Evolutionary conservation across 2,888 invertebrate genomes (phyloP).

Genomic region (Bombylius major): DNA sequence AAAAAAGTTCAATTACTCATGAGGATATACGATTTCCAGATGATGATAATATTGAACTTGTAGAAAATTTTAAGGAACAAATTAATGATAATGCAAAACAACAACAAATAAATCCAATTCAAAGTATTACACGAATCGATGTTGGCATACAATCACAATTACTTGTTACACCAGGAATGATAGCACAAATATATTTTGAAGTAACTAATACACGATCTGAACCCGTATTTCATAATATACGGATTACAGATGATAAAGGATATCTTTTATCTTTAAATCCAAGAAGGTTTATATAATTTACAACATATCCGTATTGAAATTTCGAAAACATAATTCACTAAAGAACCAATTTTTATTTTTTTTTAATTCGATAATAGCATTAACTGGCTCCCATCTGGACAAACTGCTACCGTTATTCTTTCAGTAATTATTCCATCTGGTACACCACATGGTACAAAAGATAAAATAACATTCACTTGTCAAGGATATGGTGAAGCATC

Average conservation of each 20-base stretch:
- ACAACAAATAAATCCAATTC: not conserved
- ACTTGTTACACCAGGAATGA: slow-evolving; percentile 30
- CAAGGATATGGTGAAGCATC: slow-evolving; percentile 32
- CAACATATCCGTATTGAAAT: too few relatives aligned
- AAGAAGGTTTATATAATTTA: slow-evolving; percentile 37
- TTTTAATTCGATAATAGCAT: not conserved
- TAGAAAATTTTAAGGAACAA: not conserved
- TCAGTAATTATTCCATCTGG: slow-evolving; percentile 37
- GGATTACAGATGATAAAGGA: slow-evolving; percentile 45
- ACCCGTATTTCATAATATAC: slow-evolving; percentile 43
- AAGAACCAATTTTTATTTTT: not conserved
- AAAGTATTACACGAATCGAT: slow-evolving; percentile 33
- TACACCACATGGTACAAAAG: slow-evolving; percentile 43
- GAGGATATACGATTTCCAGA: slow-evolving; percentile 3
- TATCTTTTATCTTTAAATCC: slow-evolving; percentile 46
- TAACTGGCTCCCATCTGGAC: slow-evolving; percentile 23
- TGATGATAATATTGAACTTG: not conserved
- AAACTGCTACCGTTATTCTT: slow-evolving; percentile 46
- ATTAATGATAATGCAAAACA: slow-evolving; percentile 2
- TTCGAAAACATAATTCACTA: too few relatives aligned
- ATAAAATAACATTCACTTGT: slow-evolving; percentile 51
- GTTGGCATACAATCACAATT: slow-evolving; percentile 39
- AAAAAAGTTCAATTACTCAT: not conserved
- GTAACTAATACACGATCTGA: slow-evolving; percentile 56
- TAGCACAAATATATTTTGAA: slow-evolving; percentile 47